Percentiles rank a stretch among this genome's conserved stretches.
These are phyloP conservation scores for Epizoanthus scotinus DNA, from an alignment of 92 coral and sea anemone genomes.

Conservation along the genomic window DNA sequence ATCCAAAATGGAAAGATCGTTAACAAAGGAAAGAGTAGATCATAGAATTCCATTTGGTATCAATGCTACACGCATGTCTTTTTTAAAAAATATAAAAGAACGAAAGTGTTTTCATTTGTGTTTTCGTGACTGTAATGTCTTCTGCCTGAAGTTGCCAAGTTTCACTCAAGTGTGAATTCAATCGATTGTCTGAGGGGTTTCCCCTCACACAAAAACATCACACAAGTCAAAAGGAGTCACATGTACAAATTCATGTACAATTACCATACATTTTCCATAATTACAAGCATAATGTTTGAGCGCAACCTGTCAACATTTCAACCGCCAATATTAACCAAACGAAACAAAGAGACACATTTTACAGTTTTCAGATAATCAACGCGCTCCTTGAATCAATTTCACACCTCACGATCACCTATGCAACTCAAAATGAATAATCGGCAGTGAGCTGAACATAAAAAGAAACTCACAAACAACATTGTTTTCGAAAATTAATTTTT, in stretches of 20 bases:
- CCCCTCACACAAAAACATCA: constrained; percentile 10
- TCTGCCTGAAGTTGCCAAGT: too few relatives aligned
- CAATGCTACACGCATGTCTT: neutral
- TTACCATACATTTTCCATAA: too few relatives aligned
- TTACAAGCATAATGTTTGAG: neutral
- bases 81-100: neutral
- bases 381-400: too few relatives aligned
- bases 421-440: too few relatives aligned
- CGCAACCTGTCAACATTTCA: neutral
- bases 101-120: too few relatives aligned
- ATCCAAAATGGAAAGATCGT: too few relatives aligned
- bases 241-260: neutral
- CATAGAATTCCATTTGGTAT: neutral
- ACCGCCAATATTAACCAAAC: neutral
- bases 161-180: neutral
- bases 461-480: neutral
- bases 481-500: neutral
- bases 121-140: constrained; percentile 3
- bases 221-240: neutral
- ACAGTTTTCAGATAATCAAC: too few relatives aligned
- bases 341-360: too few relatives aligned
- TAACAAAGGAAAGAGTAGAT: too few relatives aligned
- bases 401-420: too few relatives aligned
- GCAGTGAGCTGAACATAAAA: too few relatives aligned
- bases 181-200: constrained; percentile 9